phyloP scores from a whole-genome alignment of 1,140 invertebrate genomes.

The Lithobius niger region DNA sequence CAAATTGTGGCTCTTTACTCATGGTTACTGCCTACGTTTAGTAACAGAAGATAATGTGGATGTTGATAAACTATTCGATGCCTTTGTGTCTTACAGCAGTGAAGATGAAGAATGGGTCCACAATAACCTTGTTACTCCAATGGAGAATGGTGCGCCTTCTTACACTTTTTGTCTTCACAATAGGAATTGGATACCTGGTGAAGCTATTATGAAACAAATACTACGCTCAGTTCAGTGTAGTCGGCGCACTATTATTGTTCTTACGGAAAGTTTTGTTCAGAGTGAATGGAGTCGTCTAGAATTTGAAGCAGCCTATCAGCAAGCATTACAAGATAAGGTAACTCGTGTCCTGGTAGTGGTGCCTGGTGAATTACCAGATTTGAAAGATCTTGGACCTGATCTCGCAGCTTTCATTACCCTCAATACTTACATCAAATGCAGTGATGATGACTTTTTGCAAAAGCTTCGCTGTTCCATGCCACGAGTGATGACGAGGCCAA shows the following conservation, averaged over 20 bases:
- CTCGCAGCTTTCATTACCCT: constrained; percentile 81
- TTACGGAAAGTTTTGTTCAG: constrained; percentile 84
- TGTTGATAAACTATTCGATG: constrained; percentile 66
- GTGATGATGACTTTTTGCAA: constrained; percentile 86
- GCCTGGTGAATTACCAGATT: constrained; percentile 46
- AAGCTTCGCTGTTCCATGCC: constrained; percentile 80
- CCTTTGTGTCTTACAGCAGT: constrained; percentile 83
- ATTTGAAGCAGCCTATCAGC: constrained; percentile 80
- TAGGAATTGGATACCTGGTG: not conserved
- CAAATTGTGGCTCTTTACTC: not conserved
- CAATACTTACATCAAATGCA: constrained; percentile 81
- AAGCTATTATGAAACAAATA: constrained; percentile 39
- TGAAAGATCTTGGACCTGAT: constrained; percentile 75
- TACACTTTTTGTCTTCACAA: constrained; percentile 37
- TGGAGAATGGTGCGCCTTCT: constrained; percentile 34
- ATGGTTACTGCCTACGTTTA: not conserved
- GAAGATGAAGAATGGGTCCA: constrained; percentile 84
- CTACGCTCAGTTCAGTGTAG: constrained; percentile 80
- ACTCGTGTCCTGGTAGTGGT: constrained; percentile 72
- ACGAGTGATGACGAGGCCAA: too few species aligned
- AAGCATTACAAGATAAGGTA: constrained; percentile 60
- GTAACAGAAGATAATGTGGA: not conserved
- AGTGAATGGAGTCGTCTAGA: constrained; percentile 90
- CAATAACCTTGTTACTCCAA: constrained; percentile 36
- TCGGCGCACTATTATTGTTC: constrained; percentile 71